Base-by-base conservation (phyloP, 2,113 vertebrate species). In the Clarias magur region DNA sequence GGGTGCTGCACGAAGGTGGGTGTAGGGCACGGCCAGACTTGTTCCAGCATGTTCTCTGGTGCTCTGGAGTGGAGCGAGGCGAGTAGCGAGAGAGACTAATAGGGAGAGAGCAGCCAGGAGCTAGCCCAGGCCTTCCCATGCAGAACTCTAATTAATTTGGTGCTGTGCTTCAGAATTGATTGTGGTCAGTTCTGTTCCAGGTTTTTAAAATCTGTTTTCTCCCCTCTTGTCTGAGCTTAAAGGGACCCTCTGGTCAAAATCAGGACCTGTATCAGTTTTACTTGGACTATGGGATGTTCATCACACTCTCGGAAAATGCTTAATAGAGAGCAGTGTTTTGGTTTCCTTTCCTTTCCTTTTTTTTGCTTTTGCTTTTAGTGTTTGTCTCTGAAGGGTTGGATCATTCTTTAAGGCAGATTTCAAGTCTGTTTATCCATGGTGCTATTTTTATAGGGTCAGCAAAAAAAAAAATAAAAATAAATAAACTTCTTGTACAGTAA, bases 61-160 rank as follows among this genome's bases (percentile, higher is more conserved):
- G 87, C 86, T 88, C 76, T 89, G 84, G 86, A 89, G 83, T 86
- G 81, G 78, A 81, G 86, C 82, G 76, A 89, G 83, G 68, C 67
- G 38, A 88, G 83, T 60, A 53, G n/a, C 21, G 48, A 85, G 86
- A 0, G 93, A 97, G 96, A 97, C 94, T 97, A 97, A 97, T 97
- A 96, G 95, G 94, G 93, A 53, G 6, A 82, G 54, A 87, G 93
- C 92, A 93, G 95, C 93, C 95, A 95, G 95, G 95, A 96, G 95
- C 94, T 91, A 96, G 94, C 94, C 94, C 94, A 94, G 94, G 95
- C 92, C 95, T 94, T 95, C 62, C 94, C 94, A 96, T 96, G 96
- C 96, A 96, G 96, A 97, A 96, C 95, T 95, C 95, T 97, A 97
- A 97, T 97, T 99, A 97, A 97, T 97, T 97, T 97, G 96, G 96